Percentiles rank a stretch among this genome's conserved stretches.
phyloP scores from a whole-genome alignment of 23 tunicate species.

The Trididemnum clinides region DNA sequence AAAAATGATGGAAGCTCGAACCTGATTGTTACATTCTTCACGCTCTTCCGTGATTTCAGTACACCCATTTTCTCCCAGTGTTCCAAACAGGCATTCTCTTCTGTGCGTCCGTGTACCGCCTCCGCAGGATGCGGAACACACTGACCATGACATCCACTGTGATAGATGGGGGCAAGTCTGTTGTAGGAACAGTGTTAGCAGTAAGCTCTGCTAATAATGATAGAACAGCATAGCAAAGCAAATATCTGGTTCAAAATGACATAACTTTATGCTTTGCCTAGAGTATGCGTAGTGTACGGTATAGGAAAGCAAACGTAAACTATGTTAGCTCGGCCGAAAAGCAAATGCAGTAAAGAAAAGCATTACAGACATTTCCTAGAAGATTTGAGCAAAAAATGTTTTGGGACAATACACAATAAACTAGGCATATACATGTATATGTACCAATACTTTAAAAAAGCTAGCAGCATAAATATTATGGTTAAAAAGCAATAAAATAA shows the following conservation, averaged over 20 bases:
- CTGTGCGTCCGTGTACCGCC: conserved; percentile 3
- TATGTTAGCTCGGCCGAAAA: too few relatives aligned
- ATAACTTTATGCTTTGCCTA: too few relatives aligned
- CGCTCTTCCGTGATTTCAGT: neutral
- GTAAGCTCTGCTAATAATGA: neutral
- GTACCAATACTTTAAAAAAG: too few relatives aligned
- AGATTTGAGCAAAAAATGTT: too few relatives aligned
- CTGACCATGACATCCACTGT: conserved; percentile 61
- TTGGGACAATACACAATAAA: too few relatives aligned
- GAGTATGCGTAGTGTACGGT: too few relatives aligned
- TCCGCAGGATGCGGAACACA: conserved; percentile 43
- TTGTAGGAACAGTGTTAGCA: neutral
- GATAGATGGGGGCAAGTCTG: conserved; percentile 68
- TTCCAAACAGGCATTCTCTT: conserved; percentile 27
- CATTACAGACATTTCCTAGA: too few relatives aligned
- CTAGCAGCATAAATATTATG: too few relatives aligned
- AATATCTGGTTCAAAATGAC: neutral
- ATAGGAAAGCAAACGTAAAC: too few relatives aligned
- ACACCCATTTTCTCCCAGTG: conserved; percentile 34
- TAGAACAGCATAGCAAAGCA: neutral
- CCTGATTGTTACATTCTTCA: conserved; percentile 4
- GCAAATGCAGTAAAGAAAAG: too few relatives aligned
- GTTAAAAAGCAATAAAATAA: too few relatives aligned
- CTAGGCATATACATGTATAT: too few relatives aligned
- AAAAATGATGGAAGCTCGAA: neutral